Evolutionary conservation across 1,140 invertebrate species (phyloP), one percentile per base, ranked within the genome.

Genomic region (Papilio glaucus): DNA sequence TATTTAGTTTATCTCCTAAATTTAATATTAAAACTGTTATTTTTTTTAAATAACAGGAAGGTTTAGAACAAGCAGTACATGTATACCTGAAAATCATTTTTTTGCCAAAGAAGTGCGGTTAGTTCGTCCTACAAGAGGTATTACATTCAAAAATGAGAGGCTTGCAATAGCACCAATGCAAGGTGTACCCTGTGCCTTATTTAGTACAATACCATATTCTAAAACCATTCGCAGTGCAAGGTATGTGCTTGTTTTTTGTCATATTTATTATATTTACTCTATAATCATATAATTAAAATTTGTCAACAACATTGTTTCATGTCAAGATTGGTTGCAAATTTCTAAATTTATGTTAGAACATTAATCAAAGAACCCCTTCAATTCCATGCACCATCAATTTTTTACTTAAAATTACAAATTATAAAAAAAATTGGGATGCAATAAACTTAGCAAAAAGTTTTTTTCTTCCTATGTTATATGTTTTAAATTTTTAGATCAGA

Each of bases 161-260:
- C 93, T 98, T 71, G 95, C 97, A 65, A 93, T 98, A 86, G 95
- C 96, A 72, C 95, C 96, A 73, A 81, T 94, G 41, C 94, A 96
- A 85, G 94, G 96, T 87, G 94, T 95, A 61, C 97, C 97, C 39
- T 97, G 97, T 90, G 92, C 97, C 76, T 94, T 98, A 70, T 98
- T 97, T 90, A 98, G 97, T 26, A 95, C 96, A 49, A 94, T 98
- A 83, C 96, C 97, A 49, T 98, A 97, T 85, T 96, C 95, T 75
- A 96, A 96, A 91, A 95, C 94, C 81, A 92, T 94, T 83, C 94
- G 94, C 77, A 94, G 88, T 81, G 94, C 91, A 83, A 95, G 96
- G 96, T 96, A 94, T 78, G 84, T 79, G 67, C 42, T 42, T 74
- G 61, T 60, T 65, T 53, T 26, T 8, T 26, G 29, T 33, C 29